phyloP scores from a whole-genome alignment of 2,888 invertebrate genomes.

The Sceliomorpha sp. region DNA sequence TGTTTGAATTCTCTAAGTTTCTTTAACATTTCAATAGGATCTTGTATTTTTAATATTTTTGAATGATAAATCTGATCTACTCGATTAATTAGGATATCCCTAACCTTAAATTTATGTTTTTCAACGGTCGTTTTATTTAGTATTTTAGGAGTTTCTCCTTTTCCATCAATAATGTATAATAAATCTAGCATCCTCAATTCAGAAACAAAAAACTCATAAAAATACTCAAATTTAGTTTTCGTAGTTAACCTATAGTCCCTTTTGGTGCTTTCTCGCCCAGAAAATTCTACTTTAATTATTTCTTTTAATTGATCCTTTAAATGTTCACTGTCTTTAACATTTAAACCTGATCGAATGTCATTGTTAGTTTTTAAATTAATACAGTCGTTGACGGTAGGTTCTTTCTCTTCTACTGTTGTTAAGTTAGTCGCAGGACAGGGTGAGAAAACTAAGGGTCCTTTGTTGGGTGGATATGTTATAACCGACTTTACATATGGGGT shows the following conservation, averaged over 20 bases:
- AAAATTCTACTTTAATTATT: not conserved
- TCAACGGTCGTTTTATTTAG: conserved; percentile 2
- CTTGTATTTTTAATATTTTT: conserved; percentile 14
- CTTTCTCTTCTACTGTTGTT: too few species aligned
- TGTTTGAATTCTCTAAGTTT: not conserved
- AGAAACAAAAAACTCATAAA: conserved; percentile 33
- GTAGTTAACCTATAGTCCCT: conserved; percentile 27
- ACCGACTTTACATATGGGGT: too few species aligned
- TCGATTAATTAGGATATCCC: too few species aligned
- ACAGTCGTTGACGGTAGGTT: too few species aligned
- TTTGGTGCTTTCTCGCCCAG: conserved; percentile 6
- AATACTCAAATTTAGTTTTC: conserved; percentile 39
- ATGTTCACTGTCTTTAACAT: not conserved
- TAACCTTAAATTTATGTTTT: too few species aligned
- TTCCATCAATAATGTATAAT: conserved; percentile 27
- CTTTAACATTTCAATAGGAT: not conserved
- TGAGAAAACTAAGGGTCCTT: too few species aligned
- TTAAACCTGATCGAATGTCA: not conserved
- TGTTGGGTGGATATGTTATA: too few species aligned
- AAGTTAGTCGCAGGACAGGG: too few species aligned
- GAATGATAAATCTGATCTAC: too few species aligned
- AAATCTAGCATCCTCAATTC: conserved; percentile 27
- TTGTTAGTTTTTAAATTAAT: too few species aligned
- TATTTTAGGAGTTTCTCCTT: not conserved
- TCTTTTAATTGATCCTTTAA: not conserved